Conservation (phyloP, 2,113 vertebrate genomes). For the Zonotrichia leucophrys region DNA sequence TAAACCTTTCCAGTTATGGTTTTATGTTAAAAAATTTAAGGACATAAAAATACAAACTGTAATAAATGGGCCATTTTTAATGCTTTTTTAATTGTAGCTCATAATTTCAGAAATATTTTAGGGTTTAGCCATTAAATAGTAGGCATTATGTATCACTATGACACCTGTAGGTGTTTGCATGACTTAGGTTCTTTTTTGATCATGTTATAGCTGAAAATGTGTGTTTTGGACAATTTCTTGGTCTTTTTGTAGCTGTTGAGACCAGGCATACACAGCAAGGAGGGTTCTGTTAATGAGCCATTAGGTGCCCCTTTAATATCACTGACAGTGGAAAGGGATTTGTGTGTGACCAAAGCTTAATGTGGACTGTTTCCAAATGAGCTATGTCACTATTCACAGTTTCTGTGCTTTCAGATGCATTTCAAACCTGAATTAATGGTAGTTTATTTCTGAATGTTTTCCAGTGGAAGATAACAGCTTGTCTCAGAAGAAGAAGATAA, state of each 20-base stretch:
- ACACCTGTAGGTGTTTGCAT: neutral
- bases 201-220: neutral
- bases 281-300: neutral
- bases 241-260: neutral
- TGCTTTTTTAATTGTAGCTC: neutral
- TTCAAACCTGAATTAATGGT: neutral
- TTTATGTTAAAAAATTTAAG: neutral
- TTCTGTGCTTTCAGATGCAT: neutral
- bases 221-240: neutral
- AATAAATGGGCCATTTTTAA: neutral
- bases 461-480: slow-evolving; percentile 90
- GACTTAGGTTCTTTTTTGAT: neutral
- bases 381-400: neutral
- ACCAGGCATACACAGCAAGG: neutral
- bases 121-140: neutral
- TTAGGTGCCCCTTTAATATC: neutral
- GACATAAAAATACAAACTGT: neutral
- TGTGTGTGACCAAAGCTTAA: neutral
- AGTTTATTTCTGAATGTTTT: neutral
- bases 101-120: neutral
- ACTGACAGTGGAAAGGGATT: neutral
- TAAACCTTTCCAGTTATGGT: neutral
- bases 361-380: neutral
- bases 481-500: slow-evolving; percentile 91
- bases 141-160: neutral